Conservation (phyloP, 2,797 vertebrate genomes). For the Nyctibius grandis region DNA sequence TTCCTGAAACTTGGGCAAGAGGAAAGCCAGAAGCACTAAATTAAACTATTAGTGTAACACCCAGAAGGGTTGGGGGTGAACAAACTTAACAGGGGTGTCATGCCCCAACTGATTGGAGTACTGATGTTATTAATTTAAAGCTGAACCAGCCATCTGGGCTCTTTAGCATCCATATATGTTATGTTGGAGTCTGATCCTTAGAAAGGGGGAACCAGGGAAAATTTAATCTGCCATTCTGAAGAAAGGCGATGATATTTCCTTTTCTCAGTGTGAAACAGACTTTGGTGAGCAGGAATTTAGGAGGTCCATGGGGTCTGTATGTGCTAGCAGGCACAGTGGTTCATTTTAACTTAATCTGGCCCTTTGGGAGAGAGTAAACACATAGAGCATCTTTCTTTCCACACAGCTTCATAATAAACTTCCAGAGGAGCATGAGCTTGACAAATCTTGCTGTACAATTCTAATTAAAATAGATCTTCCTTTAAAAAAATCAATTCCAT, state of each 20-base stretch:
- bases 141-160: not conserved
- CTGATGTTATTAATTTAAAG: constrained; percentile 2
- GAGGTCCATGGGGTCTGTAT: constrained; percentile 10
- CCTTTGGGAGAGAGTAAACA: not conserved
- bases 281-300: constrained; percentile 39
- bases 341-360: constrained; percentile 41
- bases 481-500: not conserved
- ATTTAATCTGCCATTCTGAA: constrained; percentile 12
- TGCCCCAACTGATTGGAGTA: not conserved
- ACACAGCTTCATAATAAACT: not conserved
- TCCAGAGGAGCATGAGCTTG: not conserved
- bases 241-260: constrained; percentile 9
- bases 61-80: not conserved
- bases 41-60: not conserved
- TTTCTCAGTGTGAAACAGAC: not conserved
- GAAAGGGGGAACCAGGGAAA: constrained; percentile 26
- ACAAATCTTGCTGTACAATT: not conserved
- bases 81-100: not conserved
- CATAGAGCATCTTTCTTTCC: constrained; percentile 7
- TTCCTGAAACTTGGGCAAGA: not conserved
- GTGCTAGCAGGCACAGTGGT: constrained; percentile 27
- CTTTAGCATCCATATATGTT: constrained; percentile 12
- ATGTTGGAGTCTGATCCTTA: not conserved
- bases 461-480: constrained; percentile 19
- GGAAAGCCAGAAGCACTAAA: not conserved